Evolutionary conservation across 1,140 invertebrate species (phyloP), one percentile per base, ranked within the genome.

Genomic region (Heliconius himera): DNA sequence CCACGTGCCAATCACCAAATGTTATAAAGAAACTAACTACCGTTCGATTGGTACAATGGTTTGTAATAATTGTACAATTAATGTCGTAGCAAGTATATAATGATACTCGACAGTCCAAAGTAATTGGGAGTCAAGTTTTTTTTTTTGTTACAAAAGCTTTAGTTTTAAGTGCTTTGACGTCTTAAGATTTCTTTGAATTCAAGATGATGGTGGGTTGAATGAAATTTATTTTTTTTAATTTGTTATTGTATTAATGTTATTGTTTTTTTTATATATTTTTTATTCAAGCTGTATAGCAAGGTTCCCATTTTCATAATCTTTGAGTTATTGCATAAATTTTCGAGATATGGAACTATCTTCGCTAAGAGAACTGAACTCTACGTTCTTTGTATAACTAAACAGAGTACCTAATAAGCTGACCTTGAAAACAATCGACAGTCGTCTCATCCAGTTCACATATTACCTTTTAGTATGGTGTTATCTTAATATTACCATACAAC

Each of bases 31-130:
- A 89, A 88, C 84, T 81, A 92, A 94, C 92, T 94, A 93, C 92
- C 91, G 91, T 92, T 90, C 85, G 85, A 88, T 89, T 83, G 85
- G 4, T 87, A 93, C 92, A 94, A 94, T 88, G 78, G 88, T 87
- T 86, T 88, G 82, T 91, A 94, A 93, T 94, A 92, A 94, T 93
- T 92, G 88, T 91, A 92, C 90, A 93, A 94, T 94, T 94, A 94
- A 91, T 89, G 89, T 90, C 88, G 81, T 85, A 87, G 83, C 87
- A 85, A 82, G 80, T 90, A 84, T 74, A 74, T 86, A 89, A 93
- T 89, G 90, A 81, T 85, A 88, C 92, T 94, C 87, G 87, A 88
- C 88, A 89, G 87, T 86, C 83, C 41, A 71, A 80, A 85, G 83
- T 90, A 88, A 91, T 93, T 93, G 87, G 89, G 84, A 90, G 89